Percentiles rank a stretch among this genome's conserved stretches.
phyloP scores from a whole-genome alignment of 2,888 invertebrate species.

The Plebejus argus region DNA sequence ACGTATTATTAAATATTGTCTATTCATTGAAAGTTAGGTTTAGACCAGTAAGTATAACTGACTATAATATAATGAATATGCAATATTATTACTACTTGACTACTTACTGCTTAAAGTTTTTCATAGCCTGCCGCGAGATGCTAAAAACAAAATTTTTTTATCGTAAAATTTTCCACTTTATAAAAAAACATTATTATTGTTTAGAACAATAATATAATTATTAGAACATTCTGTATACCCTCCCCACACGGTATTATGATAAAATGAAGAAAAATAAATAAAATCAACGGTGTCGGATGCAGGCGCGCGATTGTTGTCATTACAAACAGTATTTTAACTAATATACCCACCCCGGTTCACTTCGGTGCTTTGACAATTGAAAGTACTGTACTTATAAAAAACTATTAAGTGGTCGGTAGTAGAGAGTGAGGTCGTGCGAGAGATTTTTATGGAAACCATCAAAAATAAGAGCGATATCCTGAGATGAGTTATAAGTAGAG shows the following conservation, averaged over 20 bases:
- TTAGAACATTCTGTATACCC: constrained; percentile 52
- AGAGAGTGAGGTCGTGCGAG: background rate
- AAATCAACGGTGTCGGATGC: constrained; percentile 64
- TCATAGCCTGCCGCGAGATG: background rate
- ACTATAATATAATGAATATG: too few relatives aligned
- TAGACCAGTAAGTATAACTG: too few relatives aligned
- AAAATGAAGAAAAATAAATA: constrained; percentile 74
- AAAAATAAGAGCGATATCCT: too few relatives aligned
- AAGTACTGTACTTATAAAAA: constrained; percentile 4
- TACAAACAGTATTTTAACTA: constrained; percentile 66
- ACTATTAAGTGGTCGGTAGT: background rate
- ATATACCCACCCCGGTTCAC: constrained; percentile 53
- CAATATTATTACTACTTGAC: background rate
- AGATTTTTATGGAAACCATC: background rate
- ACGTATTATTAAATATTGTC: too few relatives aligned
- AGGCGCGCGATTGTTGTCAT: constrained; percentile 64
- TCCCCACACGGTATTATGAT: constrained; percentile 58
- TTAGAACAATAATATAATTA: background rate
- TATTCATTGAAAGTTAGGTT: too few relatives aligned
- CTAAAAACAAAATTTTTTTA: background rate
- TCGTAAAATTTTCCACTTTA: background rate
- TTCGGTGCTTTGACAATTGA: constrained; percentile 36
- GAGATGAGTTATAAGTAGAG: too few relatives aligned
- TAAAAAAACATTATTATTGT: background rate
- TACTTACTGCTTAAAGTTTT: background rate